Evolutionary conservation across 2,888 invertebrate genomes (phyloP).

Genomic region (Atethmia centrago): DNA sequence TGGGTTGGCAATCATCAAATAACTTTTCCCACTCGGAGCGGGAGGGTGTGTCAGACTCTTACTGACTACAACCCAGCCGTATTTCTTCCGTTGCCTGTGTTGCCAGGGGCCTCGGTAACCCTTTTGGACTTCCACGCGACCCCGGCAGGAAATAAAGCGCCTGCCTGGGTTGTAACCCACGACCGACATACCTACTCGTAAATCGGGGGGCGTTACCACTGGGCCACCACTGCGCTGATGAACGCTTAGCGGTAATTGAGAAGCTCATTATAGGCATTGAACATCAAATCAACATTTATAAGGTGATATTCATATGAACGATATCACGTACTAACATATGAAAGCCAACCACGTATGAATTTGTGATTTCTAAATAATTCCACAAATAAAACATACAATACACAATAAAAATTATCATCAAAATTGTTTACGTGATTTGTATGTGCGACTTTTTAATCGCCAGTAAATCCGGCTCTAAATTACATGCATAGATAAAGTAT

Average conservation of each 20-base stretch:
- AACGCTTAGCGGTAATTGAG: neutral
- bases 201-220: too few relatives aligned
- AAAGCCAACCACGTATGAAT: neutral
- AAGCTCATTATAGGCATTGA: neutral
- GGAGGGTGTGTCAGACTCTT: too few relatives aligned
- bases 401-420: conserved; percentile 24
- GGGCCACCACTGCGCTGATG: neutral
- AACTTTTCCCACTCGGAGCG: too few relatives aligned
- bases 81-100: too few relatives aligned
- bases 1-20: too few relatives aligned
- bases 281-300: neutral
- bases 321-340: neutral
- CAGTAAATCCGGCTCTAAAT: conserved; percentile 37
- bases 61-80: too few relatives aligned
- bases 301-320: neutral
- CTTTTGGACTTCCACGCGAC: too few relatives aligned
- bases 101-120: too few relatives aligned
- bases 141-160: too few relatives aligned
- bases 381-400: conserved; percentile 11
- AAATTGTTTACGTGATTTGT: conserved; percentile 22
- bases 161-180: too few relatives aligned
- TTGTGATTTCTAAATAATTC: neutral
- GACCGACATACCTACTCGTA: too few relatives aligned
- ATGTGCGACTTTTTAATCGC: conserved; percentile 36
- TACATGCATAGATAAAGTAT: conserved; percentile 42